A percentile compares a stretch with the other conserved stretches of the same genome.
Conservation (phyloP, 2,888 invertebrate genomes). For the Strigamia maritima region DNA sequence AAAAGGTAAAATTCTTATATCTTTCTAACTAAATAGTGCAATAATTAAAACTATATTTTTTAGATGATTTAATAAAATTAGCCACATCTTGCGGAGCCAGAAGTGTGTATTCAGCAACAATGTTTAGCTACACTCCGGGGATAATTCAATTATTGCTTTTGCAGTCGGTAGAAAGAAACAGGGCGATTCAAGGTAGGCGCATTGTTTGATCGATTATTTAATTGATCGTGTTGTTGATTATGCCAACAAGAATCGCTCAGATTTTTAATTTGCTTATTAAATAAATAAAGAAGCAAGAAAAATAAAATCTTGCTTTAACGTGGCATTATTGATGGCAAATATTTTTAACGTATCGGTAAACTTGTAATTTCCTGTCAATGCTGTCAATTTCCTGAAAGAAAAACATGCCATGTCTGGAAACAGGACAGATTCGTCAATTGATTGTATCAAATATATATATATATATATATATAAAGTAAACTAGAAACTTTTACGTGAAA, state of each 20-base stretch:
- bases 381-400: neutral
- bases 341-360: neutral
- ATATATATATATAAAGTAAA: neutral
- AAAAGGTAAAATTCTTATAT: neutral
- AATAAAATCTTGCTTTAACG: neutral
- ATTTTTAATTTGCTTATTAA: too few relatives aligned
- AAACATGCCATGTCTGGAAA: neutral
- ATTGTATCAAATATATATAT: neutral
- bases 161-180: neutral
- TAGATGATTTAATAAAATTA: neutral
- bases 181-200: neutral
- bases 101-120: neutral
- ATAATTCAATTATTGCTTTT: neutral
- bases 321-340: neutral
- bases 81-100: neutral
- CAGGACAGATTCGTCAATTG: neutral
- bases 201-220: too few relatives aligned
- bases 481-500: too few relatives aligned
- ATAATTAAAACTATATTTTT: neutral
- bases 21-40: neutral
- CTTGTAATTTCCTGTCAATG: neutral
- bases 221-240: too few relatives aligned
- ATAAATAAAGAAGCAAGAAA: neutral
- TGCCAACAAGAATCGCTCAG: too few relatives aligned
- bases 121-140: neutral